Evolutionary conservation across 92 coral and sea anemone genomes (phyloP).

Genomic region (Desmophyllum pertusum): DNA sequence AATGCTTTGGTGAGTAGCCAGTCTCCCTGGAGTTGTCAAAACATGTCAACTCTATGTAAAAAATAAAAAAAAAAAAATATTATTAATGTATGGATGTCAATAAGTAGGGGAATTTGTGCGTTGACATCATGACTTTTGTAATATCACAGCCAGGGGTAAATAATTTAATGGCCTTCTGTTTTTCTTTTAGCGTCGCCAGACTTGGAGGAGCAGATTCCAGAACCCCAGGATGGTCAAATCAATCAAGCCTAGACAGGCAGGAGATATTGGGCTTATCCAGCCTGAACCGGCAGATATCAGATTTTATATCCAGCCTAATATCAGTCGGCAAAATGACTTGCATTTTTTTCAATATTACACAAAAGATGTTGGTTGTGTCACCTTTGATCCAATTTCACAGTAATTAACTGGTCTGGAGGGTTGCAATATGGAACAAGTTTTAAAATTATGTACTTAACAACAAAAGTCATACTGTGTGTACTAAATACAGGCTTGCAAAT

Average conservation of each 20-base stretch:
- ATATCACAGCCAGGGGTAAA: background rate
- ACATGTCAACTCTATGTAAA: too few relatives aligned
- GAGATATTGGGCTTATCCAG: background rate
- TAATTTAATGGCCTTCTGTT: background rate
- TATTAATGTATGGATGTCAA: too few relatives aligned
- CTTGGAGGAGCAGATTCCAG: background rate
- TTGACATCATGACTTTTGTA: too few relatives aligned
- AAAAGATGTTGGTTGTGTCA: background rate
- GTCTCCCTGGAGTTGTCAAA: too few relatives aligned
- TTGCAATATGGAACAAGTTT: too few relatives aligned
- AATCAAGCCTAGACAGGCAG: background rate
- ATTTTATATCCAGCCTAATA: too few relatives aligned
- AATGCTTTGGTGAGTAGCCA: too few relatives aligned
- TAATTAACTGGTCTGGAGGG: too few relatives aligned
- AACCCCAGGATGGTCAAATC: background rate
- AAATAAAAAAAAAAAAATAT: too few relatives aligned
- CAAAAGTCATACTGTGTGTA: background rate
- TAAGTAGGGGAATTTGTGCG: too few relatives aligned
- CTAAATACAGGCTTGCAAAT: background rate
- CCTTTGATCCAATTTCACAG: background rate
- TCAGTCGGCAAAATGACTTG: too few relatives aligned
- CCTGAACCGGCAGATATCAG: background rate
- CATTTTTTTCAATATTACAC: too few relatives aligned
- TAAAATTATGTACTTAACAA: background rate
- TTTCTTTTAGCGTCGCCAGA: conserved; percentile 20